Conservation (phyloP, 2,113 vertebrate species). For the Puma concolor region DNA sequence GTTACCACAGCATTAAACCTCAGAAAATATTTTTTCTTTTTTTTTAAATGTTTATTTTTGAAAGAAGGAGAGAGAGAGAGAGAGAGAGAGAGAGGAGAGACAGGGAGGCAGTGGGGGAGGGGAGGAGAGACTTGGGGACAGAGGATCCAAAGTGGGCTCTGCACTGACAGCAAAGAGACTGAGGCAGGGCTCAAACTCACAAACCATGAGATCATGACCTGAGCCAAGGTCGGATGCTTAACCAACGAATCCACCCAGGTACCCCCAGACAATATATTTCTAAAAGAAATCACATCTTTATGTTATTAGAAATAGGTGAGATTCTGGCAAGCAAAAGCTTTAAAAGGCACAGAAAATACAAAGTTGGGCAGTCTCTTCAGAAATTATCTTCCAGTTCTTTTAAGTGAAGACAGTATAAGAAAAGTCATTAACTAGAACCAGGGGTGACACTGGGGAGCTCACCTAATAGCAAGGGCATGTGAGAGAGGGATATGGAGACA, state of each 20-base stretch:
- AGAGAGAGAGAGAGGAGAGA: too few species aligned
- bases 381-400: conserved; percentile 40
- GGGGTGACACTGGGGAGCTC: not conserved
- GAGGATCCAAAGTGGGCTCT: too few species aligned
- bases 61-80: too few species aligned
- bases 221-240: too few species aligned
- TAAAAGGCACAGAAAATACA: not conserved
- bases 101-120: too few species aligned
- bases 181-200: too few species aligned
- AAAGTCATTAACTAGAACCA: not conserved
- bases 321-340: not conserved
- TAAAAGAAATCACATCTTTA: conserved; percentile 21
- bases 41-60: too few species aligned
- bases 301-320: not conserved
- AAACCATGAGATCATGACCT: too few species aligned
- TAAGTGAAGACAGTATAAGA: not conserved
- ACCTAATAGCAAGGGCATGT: not conserved
- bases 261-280: not conserved
- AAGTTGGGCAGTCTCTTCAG: not conserved
- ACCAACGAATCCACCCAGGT: too few species aligned
- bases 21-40: not conserved
- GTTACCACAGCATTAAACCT: not conserved
- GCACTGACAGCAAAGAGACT: too few species aligned
- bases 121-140: too few species aligned
- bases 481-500: not conserved